Evolutionary conservation across 1,140 invertebrate species (phyloP), one percentile per base, ranked within the genome.

Genomic region (Drosophila sp.): DNA sequence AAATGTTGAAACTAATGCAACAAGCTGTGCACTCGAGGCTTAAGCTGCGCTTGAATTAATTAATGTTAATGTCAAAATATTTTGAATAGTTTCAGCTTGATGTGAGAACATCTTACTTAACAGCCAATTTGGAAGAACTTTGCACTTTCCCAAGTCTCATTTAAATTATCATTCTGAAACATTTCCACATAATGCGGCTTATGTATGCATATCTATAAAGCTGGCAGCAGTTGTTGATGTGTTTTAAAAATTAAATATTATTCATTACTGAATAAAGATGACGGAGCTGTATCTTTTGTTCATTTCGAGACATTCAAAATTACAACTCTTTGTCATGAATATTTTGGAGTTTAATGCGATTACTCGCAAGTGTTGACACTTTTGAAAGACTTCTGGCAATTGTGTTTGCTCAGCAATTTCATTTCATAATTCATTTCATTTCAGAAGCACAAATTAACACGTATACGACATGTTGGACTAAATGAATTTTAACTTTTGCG

Each of bases 381-480:
- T 46, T 46, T 64, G 69, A 46, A 29, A 61, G 43, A 58, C 80
- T 36, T 29, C 67, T 56, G 41, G 50, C 32, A 67, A 59, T 58
- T 72, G 43, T 61, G 66, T 57, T 51, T 53, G 7, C 43, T 62
- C 25, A 66, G 46, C 53, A 59, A 64, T 59, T 58, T 61, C 61
- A 75, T 63, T 75, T 51, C 38, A 63, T 78, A 67, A 76, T 69
- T 87, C 63, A 82, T 78, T 76, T 82, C 25, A 21, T n/a, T 32
- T 41, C 50, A 59, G 27, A 53, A 8, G 41, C 36, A 40, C 46
- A 80, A 57, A 46, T 48, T 63, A 76, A 40, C 62, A 72, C 72
- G 80, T 38, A 59, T 66, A 79, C 79, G 76, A 21, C 65, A 82
- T 16, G 69, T 76, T 63, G 73, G 34, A 45, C 21, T 8, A 45